Base-by-base conservation (phyloP, 1,140 invertebrate species). In the Pseudoatta argentina region DNA sequence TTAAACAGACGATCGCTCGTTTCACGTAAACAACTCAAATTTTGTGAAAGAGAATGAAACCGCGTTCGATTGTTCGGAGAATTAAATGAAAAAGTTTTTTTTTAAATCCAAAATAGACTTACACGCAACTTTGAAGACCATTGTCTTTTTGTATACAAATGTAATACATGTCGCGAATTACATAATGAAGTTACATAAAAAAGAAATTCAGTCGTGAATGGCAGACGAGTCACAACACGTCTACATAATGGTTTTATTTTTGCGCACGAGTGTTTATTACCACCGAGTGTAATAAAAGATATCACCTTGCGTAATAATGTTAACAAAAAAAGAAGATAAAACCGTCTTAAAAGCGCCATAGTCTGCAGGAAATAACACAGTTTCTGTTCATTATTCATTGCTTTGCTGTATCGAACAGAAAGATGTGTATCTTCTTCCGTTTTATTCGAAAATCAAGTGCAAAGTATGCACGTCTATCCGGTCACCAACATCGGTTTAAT, bases 291-390 rank as follows among this genome's bases (percentile, higher is more conserved):
- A 79, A 61, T 61, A 61, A 75, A 73, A 75, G 79, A 83, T 63
- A 83, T 61, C 16, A 27, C 14, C 34, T 83, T 51, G 59, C 44
- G n/a, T 61, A 83, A 83, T 61, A 83, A 83, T 73, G 39, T 21
- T 44, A 21, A 30, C 30, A 27, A 14, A 73, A 83, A 83, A 73
- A 39, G 18, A 66, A n/a, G 24, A 57, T 44, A 21, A 14, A 21
- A n/a, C 2, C 16, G 53, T 61, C 55, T 83, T 10, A 44, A 51
- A 63, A 30, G 16, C 18, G 34, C n/a, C 8, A 7, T 18, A 48
- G 34, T 1, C 16, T 44, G 8, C 39, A 30, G 21, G 57, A 63
- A 39, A 61, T 27, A 44, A 0, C 3, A 44, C 12, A 30, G 27
- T 75, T 75, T 75, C 69, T 39, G 27, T 48, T 48, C 24, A 57